phyloP scores from a whole-genome alignment of 2,888 invertebrate species.

The Automeris io region DNA sequence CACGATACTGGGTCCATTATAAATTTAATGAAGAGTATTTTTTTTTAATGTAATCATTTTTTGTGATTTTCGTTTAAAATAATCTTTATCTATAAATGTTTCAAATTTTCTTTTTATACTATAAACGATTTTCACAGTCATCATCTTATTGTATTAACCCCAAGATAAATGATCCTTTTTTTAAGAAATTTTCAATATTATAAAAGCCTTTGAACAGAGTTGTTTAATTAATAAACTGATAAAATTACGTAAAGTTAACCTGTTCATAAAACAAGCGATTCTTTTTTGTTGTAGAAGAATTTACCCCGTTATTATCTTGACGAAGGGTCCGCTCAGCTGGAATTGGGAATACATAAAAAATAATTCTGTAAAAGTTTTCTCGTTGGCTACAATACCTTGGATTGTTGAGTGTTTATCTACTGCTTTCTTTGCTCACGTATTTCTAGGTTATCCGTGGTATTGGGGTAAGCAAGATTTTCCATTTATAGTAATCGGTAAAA shows the following conservation, averaged over 20 bases:
- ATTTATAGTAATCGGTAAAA: no score
- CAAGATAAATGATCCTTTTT: no score
- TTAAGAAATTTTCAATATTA: conserved; percentile 3
- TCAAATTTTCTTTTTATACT: no score
- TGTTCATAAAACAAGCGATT: conserved; percentile 14
- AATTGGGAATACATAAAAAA: conserved; percentile 70
- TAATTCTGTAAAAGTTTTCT: conserved; percentile 66
- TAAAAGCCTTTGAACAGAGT: conserved; percentile 1
- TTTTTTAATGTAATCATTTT: no score
- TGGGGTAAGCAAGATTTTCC: conserved; percentile 59
- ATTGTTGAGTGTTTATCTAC: conserved; percentile 63
- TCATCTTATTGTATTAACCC: no score
- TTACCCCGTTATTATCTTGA: conserved; percentile 69
- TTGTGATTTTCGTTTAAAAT: no score
- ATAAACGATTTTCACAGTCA: no score
- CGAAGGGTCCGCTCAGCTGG: conserved; percentile 67
- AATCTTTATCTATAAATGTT: no score
- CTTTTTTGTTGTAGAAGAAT: conserved; percentile 52
- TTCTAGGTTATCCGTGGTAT: conserved; percentile 67
- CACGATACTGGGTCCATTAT: no score
- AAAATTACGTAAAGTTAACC: conserved; percentile 14
- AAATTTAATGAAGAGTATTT: no score
- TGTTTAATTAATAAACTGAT: conserved; percentile 10
- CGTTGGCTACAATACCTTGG: conserved; percentile 69
- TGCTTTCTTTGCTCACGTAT: conserved; percentile 56